Base-by-base conservation (phyloP, 1,140 invertebrate genomes). In the Cephus cinctus region DNA sequence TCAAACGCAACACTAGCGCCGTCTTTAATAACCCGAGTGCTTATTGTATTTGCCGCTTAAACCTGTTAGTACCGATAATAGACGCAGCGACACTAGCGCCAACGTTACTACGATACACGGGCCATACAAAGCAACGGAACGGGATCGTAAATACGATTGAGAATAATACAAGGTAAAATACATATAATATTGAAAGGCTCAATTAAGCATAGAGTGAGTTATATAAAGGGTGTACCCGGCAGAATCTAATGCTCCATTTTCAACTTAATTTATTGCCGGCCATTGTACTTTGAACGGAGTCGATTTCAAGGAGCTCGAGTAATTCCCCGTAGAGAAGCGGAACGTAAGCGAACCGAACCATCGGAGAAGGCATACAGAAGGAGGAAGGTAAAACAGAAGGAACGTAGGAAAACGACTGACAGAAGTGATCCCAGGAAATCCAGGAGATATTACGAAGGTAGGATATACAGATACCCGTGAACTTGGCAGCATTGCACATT, bases 221-320 rank as follows among this genome's bases (percentile, higher is more conserved):
- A 36, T 51, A 61, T 60, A 61, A 61, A 61, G 59, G 58, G 48
- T 55, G 45, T 61, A 61, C 57, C 59, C 58, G 34, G 47, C 27
- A 48, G 58, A 50, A 55, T 62, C 55, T 62, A 62, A 61, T 61
- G 52, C 54, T 52, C 48, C 59, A 34, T 62, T 62, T 56, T 57
- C 55, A 41, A 52, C 46, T 18, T 61, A 62, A 62, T 62, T 62
- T 62, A 62, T 62, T 38, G 31, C 32, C 36, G 15, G 36, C 52
- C 43, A 62, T 62, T 62, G 58, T 61, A 45, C 49, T 52, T 52
- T 31, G 52, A 62, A 61, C 50, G 47, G 41, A 18, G 22, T 20
- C 36, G 16, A 30, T 23, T 32, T 34, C 43, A 31, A 59, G 49
- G 34, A 48, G 52, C 20, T 25, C 34, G 21, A 45, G 40, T n/a